A percentile compares a stretch with the other conserved stretches of the same genome.
Evolutionary conservation across 2,113 vertebrate genomes (phyloP).

Genomic region (Pseudopipra pipra): DNA sequence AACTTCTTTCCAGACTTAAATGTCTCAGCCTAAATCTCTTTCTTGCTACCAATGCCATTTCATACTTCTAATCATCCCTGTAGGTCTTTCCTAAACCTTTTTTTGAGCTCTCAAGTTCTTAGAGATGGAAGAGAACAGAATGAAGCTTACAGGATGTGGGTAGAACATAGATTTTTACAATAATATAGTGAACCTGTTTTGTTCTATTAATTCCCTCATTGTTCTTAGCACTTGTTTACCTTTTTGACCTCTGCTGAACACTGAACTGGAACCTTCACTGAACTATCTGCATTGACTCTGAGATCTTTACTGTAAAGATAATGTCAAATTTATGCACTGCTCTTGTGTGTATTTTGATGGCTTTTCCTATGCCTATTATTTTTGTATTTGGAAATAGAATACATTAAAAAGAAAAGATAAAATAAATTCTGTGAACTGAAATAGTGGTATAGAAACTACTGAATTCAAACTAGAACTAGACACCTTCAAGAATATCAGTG

Average conservation of each 20-base stretch:
- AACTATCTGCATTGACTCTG: not conserved
- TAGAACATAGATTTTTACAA: not conserved
- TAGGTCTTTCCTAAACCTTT: not conserved
- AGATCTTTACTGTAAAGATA: not conserved
- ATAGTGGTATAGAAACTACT: not conserved
- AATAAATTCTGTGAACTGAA: not conserved
- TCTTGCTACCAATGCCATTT: not conserved
- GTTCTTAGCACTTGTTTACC: not conserved
- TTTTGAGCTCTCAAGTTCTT: not conserved
- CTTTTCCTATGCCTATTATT: not conserved
- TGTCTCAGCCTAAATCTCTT: not conserved
- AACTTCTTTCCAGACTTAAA: not conserved
- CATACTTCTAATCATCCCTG: not conserved
- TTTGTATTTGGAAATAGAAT: not conserved
- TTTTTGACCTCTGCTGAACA: not conserved
- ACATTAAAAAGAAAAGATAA: not conserved
- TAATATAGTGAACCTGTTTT: not conserved
- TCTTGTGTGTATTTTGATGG: not conserved
- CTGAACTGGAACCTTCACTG: not conserved
- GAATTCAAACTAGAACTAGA: not conserved
- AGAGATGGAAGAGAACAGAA: not conserved
- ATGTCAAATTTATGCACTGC: not conserved
- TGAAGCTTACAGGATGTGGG: fast-evolving
- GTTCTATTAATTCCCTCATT: not conserved
- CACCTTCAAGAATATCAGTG: not conserved